Evolutionary conservation across 64 coral and sea anemone genomes (phyloP), one percentile per base, ranked within the genome.

Genomic region (Montipora foliosa): DNA sequence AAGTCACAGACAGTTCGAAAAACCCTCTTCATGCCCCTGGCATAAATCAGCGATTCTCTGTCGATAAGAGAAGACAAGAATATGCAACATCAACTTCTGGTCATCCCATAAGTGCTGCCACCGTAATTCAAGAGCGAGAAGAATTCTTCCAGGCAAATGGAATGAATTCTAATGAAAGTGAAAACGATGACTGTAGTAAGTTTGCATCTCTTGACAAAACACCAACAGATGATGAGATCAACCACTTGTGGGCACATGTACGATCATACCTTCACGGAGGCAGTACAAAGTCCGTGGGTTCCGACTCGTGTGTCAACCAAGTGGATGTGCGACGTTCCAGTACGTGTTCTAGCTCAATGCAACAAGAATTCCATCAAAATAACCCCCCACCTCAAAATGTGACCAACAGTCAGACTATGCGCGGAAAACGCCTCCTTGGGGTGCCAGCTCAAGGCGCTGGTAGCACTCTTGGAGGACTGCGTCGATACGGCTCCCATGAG

Each of bases 231-330:
- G 95, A 96, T 16, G 95, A 96, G 64, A 96, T 96, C 25, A 96
- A 96, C 55, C 67, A 93, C 49, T 82, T 96, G 0, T 96, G 95
- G 95, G 95, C 89, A 7, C 89, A 88, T 80, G 95, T 96, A 21
- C 91, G 95, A 5, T 91, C 82, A 8, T 99, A 95, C 79, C 89
- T 99, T 53, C 81, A 96, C 62, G 64, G 96, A 17, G 91, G 94
- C 61, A 85, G 86, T 22, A 81, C 95, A 7, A 92, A 96, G 47
- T 96, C 92, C 52, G 98, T 94, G 44, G 98, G 95, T 4, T 99
- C 98, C 47, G 98, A 99, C 85, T 99, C 98, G 2, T 94, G 92
- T 58, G 95, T 99, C 0, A 90, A 96, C 79, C 95, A 78, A 92
- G 88, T 97, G 50, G 84, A 96, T 78, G 98, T 99, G 2, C 95